Evolutionary conservation across 2,888 invertebrate genomes (phyloP).

Genomic region (Polylopha cassiicola): DNA sequence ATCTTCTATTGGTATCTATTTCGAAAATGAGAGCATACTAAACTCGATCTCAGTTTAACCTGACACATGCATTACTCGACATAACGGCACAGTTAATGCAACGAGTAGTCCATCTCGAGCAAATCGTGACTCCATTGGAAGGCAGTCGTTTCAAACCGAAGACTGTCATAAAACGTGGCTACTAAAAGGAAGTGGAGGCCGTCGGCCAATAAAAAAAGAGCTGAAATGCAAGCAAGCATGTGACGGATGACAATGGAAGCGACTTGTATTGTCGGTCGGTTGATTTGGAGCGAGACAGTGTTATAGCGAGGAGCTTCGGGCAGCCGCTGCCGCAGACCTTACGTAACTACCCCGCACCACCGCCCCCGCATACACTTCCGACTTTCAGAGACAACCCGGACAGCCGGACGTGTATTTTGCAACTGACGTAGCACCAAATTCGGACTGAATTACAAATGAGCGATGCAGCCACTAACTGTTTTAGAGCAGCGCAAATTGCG

Average conservation of each 20-base stretch:
- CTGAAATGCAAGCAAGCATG: slow-evolving; percentile 46
- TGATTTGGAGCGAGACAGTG: slow-evolving; percentile 26
- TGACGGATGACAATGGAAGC: slow-evolving; percentile 43
- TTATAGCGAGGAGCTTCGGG: slow-evolving; percentile 24
- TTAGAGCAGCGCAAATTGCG: too few species aligned
- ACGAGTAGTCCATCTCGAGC: too few species aligned
- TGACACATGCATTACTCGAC: too few species aligned
- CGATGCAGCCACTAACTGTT: slow-evolving; percentile 16
- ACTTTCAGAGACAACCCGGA: slow-evolving; percentile 39
- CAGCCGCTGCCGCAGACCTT: slow-evolving; percentile 51
- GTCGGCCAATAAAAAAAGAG: slow-evolving; percentile 24
- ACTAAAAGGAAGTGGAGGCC: slow-evolving; percentile 10
- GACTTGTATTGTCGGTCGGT: slow-evolving; percentile 38
- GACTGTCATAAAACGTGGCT: slow-evolving; percentile 18
- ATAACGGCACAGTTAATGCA: too few species aligned
- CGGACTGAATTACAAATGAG: slow-evolving; percentile 22
- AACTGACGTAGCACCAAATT: slow-evolving; percentile 25
- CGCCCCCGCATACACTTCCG: slow-evolving; percentile 42
- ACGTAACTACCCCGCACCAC: slow-evolving; percentile 41
- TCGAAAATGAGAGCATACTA: too few species aligned
- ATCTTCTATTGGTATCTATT: too few species aligned
- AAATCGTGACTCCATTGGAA: too few species aligned
- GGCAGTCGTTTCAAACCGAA: too few species aligned
- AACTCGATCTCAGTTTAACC: too few species aligned
- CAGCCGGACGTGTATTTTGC: slow-evolving; percentile 25